Conservation (phyloP, 2,113 vertebrate species). For the Ursus arctos region DNA sequence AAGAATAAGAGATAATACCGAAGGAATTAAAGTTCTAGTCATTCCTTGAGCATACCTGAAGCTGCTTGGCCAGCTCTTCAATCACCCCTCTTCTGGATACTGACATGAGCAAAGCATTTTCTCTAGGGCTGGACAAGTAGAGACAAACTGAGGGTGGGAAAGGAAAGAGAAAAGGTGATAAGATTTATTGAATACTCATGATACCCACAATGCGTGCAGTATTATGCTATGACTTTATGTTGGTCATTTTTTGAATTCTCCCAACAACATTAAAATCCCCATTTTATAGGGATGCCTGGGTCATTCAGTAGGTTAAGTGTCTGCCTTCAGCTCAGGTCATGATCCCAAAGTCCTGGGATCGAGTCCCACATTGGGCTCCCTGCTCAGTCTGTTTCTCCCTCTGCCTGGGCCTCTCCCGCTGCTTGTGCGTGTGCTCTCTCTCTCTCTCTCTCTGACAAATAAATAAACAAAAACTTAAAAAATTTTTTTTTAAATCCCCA, state of each 20-base stretch:
- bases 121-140: background rate
- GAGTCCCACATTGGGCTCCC: background rate
- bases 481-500: background rate
- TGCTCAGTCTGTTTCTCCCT: background rate
- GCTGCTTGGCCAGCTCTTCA: background rate
- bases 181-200: background rate
- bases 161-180: background rate
- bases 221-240: background rate
- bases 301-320: background rate
- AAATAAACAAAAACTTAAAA: background rate
- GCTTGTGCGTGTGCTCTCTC: no score
- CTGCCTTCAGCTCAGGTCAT: no score
- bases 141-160: background rate
- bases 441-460: background rate
- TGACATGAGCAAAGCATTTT: constrained; percentile 6
- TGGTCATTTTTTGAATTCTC: background rate
- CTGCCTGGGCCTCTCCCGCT: background rate
- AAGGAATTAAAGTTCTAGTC: constrained; percentile 29
- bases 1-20: background rate
- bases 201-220: no score
- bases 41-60: background rate
- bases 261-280: background rate
- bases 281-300: background rate
- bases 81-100: background rate
- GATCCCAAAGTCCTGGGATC: no score